Evolutionary conservation across 2,888 invertebrate genomes (phyloP).

Genomic region (Stenchaetothrips biformis): DNA sequence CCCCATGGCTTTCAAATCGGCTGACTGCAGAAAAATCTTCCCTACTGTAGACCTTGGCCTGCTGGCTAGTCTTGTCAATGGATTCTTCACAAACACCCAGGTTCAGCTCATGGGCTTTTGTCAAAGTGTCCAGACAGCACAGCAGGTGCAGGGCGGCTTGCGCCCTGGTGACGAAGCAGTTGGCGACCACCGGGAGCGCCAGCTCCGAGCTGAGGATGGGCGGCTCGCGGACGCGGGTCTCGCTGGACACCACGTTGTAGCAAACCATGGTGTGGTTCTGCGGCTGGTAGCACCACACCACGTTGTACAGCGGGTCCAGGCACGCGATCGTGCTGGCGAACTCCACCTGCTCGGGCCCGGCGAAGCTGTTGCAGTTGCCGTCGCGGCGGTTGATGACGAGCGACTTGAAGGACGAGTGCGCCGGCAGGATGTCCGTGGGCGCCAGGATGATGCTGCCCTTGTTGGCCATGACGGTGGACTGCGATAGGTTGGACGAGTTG

Average conservation of each 20-base stretch:
- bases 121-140: slow-evolving; percentile 83
- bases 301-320: slow-evolving; percentile 87
- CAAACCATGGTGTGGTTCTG: slow-evolving; percentile 52
- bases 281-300: slow-evolving; percentile 81
- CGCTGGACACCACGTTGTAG: slow-evolving; percentile 78
- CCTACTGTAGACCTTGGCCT: slow-evolving; percentile 61
- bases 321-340: slow-evolving; percentile 69
- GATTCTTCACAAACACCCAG: slow-evolving; percentile 52
- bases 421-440: slow-evolving; percentile 72
- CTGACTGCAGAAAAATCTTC: slow-evolving; percentile 80
- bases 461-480: slow-evolving; percentile 85
- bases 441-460: slow-evolving; percentile 76
- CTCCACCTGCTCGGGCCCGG: slow-evolving; percentile 75
- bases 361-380: slow-evolving; percentile 81
- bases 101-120: slow-evolving; percentile 68
- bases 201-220: slow-evolving; percentile 76
- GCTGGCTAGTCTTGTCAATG: slow-evolving; percentile 49
- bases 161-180: slow-evolving; percentile 68
- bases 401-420: slow-evolving; percentile 66
- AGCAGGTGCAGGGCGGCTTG: slow-evolving; percentile 88
- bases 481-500: slow-evolving; percentile 80
- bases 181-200: slow-evolving; percentile 67
- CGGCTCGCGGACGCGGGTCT: slow-evolving; percentile 51
- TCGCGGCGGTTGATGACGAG: slow-evolving; percentile 85
- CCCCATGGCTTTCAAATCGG: slow-evolving; percentile 91